These are phyloP conservation scores for Eucera pruinosa DNA, from an alignment of 2,888 invertebrate genomes.

Conservation along the genomic window DNA sequence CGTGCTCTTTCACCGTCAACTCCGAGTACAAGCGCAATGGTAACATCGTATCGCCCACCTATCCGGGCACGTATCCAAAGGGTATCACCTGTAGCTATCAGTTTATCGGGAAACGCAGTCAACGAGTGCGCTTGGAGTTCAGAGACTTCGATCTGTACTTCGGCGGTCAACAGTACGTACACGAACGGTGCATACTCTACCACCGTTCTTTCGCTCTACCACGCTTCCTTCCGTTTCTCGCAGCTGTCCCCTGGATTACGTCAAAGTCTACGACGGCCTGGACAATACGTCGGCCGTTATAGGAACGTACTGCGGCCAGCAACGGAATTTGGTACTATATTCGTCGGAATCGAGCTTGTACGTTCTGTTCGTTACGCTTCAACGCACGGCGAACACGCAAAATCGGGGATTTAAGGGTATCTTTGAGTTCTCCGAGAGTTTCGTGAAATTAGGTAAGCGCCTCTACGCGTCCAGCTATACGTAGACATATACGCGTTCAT, in stretches of 20 bases:
- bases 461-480: too few species aligned
- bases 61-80: constrained; percentile 99
- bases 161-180: constrained; percentile 98
- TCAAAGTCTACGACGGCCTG: constrained; percentile 98
- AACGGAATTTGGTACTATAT: constrained; percentile 97
- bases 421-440: constrained; percentile 99
- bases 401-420: constrained; percentile 99
- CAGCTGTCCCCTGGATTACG: constrained; percentile 99
- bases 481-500: constrained; percentile 9
- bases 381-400: constrained; percentile 96
- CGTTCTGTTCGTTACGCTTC: constrained; percentile 96
- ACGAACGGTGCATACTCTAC: too few species aligned
- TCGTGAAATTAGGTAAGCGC: constrained; percentile 96
- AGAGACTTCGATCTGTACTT: constrained; percentile 99
- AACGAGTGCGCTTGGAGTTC: constrained; percentile 97
- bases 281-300: constrained; percentile 95
- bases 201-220: too few species aligned
- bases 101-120: constrained; percentile 95
- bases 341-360: constrained; percentile 96
- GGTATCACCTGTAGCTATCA: constrained; percentile 96
- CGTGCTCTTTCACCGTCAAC: constrained; percentile 95
- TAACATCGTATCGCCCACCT: constrained; percentile 97
- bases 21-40: constrained; percentile 91
- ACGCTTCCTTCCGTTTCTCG: not conserved
- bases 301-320: constrained; percentile 98